Conservation (phyloP, 1,140 invertebrate genomes). For the Eupristina koningsbergeri region DNA sequence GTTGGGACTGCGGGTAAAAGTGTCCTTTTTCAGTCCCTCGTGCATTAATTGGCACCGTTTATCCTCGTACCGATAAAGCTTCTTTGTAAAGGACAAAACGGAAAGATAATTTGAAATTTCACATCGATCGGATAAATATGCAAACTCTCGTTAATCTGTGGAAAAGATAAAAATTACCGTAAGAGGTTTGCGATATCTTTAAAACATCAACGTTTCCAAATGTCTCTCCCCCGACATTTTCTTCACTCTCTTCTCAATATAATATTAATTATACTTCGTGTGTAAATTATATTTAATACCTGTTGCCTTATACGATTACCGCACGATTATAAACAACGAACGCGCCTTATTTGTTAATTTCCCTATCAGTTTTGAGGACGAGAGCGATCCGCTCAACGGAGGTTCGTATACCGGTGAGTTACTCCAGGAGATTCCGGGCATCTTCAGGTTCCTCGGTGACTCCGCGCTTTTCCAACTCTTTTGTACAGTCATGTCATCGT, state of each 20-base stretch:
- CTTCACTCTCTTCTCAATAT: background rate
- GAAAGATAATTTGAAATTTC: background rate
- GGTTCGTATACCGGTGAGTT: background rate
- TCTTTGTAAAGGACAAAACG: background rate
- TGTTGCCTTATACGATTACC: background rate
- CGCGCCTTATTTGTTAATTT: background rate
- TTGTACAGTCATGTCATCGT: constrained; percentile 45
- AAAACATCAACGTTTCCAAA: background rate
- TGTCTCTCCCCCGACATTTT: background rate
- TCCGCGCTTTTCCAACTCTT: too few species aligned
- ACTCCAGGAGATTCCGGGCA: background rate
- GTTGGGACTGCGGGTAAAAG: constrained; percentile 27
- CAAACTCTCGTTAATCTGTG: background rate
- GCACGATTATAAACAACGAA: background rate
- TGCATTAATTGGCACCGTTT: constrained; percentile 40
- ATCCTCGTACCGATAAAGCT: constrained; percentile 8
- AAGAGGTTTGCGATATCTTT: background rate
- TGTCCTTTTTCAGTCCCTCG: constrained; percentile 36
- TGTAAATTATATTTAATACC: constrained; percentile 27
- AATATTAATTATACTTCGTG: background rate
- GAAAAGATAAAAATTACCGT: background rate
- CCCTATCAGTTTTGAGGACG: background rate
- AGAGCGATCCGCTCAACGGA: background rate
- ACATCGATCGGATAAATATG: background rate
- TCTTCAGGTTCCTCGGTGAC: background rate